These are phyloP conservation scores for Plusia festucae DNA, from an alignment of 2,888 invertebrate genomes.

Conservation along the genomic window DNA sequence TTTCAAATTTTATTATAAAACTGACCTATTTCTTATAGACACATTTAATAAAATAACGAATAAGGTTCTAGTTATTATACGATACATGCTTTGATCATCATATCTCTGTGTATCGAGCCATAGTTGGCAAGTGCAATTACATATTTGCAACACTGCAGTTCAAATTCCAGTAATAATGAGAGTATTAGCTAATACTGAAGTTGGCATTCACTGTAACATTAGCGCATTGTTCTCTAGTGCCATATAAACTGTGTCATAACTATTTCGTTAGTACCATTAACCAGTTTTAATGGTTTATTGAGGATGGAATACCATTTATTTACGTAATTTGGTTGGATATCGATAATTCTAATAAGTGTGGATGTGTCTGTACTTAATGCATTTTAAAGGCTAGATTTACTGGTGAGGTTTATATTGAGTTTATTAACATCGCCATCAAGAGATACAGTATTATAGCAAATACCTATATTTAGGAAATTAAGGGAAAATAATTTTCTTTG, in stretches of 20 bases:
- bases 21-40: not conserved
- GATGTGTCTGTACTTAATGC: no score
- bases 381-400: no score
- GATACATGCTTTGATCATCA: not conserved
- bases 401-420: no score
- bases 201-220: slow-evolving; percentile 13
- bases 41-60: not conserved
- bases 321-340: not conserved
- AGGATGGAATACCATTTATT: not conserved
- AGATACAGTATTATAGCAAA: no score
- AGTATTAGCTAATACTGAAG: slow-evolving; percentile 20
- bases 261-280: not conserved
- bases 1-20: not conserved
- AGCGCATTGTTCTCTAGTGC: slow-evolving; percentile 30
- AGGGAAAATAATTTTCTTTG: no score
- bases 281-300: not conserved
- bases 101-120: not conserved
- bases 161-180: slow-evolving; percentile 14
- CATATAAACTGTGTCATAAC: slow-evolving; percentile 7
- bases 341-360: no score
- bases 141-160: slow-evolving; percentile 1
- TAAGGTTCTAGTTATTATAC: not conserved
- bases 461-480: no score
- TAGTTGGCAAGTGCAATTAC: slow-evolving; percentile 12
- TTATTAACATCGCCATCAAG: no score